Evolutionary conservation across 1,140 invertebrate genomes (phyloP).

Genomic region (Eurosta solidaginis): DNA sequence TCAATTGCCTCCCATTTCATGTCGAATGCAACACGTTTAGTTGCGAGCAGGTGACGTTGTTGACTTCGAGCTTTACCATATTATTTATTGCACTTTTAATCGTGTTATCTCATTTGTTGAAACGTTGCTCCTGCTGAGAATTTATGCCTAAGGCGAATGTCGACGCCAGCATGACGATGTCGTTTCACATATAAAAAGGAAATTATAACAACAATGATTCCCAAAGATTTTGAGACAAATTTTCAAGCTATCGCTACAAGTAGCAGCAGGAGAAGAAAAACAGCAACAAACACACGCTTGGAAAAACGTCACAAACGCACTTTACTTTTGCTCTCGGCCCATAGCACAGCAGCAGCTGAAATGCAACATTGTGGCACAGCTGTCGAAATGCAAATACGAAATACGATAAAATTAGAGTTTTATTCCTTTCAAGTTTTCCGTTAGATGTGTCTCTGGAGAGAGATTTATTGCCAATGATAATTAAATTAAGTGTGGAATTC

Average conservation of each 20-base stretch:
- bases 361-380: background rate
- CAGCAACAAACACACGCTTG: no score
- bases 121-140: constrained; percentile 30
- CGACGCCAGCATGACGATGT: background rate
- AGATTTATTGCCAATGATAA: constrained; percentile 32
- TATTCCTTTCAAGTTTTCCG: constrained; percentile 31
- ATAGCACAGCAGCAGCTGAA: background rate
- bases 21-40: constrained; percentile 16
- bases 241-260: no score
- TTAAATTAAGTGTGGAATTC: constrained; percentile 31
- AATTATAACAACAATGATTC: background rate
- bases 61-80: constrained; percentile 19
- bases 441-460: background rate
- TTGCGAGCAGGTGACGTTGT: constrained; percentile 12
- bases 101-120: constrained; percentile 31
- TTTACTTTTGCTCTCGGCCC: no score
- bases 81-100: constrained; percentile 33
- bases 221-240: no score
- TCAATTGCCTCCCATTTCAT: constrained; percentile 14
- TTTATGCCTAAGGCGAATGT: background rate
- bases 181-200: no score
- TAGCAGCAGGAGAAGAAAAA: no score
- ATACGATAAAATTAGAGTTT: constrained; percentile 28
- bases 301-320: no score
- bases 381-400: background rate